Conservation (phyloP, 2,888 invertebrate species). For the Epirrhoe tristata region DNA sequence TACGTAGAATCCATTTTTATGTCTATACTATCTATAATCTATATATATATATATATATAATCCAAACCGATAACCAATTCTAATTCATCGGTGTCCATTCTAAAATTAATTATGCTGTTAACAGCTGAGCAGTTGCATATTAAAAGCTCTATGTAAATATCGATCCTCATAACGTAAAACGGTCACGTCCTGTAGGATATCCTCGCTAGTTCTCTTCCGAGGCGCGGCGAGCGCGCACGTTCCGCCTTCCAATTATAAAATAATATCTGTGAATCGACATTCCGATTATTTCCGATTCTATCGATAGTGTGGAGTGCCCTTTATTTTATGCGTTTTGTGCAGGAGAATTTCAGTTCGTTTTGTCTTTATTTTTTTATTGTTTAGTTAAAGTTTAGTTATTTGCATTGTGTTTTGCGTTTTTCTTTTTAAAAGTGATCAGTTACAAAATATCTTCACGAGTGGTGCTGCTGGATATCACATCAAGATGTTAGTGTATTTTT, state of each 20-base stretch:
- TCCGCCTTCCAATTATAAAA: conserved; percentile 65
- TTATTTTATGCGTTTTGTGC: conserved; percentile 42
- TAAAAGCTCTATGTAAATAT: conserved; percentile 83
- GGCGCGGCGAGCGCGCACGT: conserved; percentile 76
- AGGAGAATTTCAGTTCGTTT: background rate
- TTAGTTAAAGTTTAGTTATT: background rate
- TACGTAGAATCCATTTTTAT: no score
- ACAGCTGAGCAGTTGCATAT: conserved; percentile 68
- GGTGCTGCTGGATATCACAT: no score
- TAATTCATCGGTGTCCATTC: conserved; percentile 42
- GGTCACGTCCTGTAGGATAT: conserved; percentile 80
- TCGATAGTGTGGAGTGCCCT: conserved; percentile 53
- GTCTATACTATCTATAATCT: no score
- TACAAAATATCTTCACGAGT: no score
- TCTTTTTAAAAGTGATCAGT: no score
- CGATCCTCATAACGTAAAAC: conserved; percentile 77
- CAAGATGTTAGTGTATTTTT: no score
- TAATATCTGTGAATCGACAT: conserved; percentile 56
- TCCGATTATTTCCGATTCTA: conserved; percentile 46
- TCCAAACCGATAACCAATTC: background rate
- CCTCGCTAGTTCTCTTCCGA: conserved; percentile 79
- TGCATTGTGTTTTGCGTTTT: no score
- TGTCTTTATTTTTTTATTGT: conserved; percentile 12
- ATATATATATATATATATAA: no score
- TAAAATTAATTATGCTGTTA: conserved; percentile 54